These are phyloP conservation scores for Megaceryle torquata DNA, from an alignment of 2,113 vertebrate genomes.

Conservation along the genomic window DNA sequence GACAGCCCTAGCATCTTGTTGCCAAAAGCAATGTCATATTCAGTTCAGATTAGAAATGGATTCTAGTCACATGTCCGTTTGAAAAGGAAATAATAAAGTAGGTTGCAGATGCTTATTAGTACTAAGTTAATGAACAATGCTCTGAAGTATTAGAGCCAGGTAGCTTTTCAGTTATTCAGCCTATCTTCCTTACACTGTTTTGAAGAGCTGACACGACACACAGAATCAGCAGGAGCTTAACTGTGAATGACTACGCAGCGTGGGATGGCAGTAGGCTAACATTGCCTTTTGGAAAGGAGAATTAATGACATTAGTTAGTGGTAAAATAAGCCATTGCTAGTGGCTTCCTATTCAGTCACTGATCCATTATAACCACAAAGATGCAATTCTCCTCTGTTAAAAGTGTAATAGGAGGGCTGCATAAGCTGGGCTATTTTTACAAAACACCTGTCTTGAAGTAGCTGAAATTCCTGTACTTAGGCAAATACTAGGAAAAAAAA, in stretches of 20 bases:
- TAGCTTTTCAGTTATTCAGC: not conserved
- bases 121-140: not conserved
- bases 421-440: not conserved
- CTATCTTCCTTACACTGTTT: not conserved
- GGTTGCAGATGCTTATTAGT: not conserved
- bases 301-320: not conserved
- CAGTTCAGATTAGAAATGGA: not conserved
- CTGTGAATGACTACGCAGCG: not conserved
- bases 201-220: not conserved
- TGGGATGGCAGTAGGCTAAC: not conserved
- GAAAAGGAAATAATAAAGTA: not conserved
- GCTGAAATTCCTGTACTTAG: not conserved
- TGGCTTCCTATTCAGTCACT: not conserved
- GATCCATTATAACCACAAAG: not conserved
- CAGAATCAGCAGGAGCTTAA: not conserved
- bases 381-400: not conserved
- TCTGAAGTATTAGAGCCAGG: not conserved
- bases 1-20: not conserved
- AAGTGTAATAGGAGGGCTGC: not conserved
- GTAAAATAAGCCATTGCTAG: not conserved
- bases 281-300: not conserved
- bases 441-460: not conserved
- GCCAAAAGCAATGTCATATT: not conserved
- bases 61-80: not conserved
- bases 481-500: not conserved